Conservation (phyloP, 2,113 vertebrate species). For the Stercorarius parasiticus region DNA sequence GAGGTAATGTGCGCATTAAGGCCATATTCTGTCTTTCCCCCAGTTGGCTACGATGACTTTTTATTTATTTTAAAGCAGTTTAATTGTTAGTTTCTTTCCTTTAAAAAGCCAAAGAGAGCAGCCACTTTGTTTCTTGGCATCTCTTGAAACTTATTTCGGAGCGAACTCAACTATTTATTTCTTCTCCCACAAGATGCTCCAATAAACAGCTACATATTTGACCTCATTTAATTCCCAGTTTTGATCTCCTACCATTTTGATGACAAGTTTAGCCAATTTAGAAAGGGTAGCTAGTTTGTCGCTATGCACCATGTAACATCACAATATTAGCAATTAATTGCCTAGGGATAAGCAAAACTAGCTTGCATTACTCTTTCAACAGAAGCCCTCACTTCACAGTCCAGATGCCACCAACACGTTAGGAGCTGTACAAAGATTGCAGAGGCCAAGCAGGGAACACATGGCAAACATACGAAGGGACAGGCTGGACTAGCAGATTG, state of each 20-base stretch:
- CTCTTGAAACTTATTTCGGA: not conserved
- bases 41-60: not conserved
- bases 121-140: not conserved
- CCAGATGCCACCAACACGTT: accelerated
- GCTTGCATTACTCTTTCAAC: not conserved
- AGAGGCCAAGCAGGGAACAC: not conserved
- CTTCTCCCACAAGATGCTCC: not conserved
- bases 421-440: not conserved
- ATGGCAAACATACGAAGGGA: accelerated
- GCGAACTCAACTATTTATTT: not conserved
- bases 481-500: not conserved
- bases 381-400: not conserved
- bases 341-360: not conserved
- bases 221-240: not conserved
- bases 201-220: not conserved
- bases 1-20: not conserved
- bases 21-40: not conserved
- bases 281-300: not conserved
- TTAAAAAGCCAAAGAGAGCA: not conserved
- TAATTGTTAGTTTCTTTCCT: not conserved
- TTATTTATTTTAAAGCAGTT: not conserved
- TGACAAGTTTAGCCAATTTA: not conserved
- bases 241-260: not conserved
- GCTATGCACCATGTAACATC: not conserved
- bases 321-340: not conserved